phyloP scores from a whole-genome alignment of 2,113 vertebrate genomes.

The Antidorcas marsupialis region DNA sequence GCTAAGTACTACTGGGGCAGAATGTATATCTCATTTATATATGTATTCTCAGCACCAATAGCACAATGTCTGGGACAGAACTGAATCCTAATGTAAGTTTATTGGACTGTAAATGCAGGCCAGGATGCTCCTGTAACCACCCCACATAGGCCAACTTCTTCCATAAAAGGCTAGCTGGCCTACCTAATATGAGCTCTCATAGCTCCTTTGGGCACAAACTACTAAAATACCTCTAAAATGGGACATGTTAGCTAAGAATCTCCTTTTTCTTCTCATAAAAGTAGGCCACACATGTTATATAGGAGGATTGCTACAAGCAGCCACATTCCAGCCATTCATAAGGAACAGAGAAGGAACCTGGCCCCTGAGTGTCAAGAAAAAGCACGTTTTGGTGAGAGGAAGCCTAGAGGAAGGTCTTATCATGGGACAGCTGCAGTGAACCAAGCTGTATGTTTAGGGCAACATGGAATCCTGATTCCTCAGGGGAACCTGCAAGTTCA shows the following conservation, averaged over 20 bases:
- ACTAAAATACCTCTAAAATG: constrained; percentile 23
- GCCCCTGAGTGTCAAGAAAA: neutral
- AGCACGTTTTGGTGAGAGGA: neutral
- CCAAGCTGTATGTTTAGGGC: neutral
- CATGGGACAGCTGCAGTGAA: neutral
- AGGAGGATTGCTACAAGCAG: neutral
- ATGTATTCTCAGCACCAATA: neutral
- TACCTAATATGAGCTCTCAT: neutral
- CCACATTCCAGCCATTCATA: neutral
- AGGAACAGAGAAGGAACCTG: neutral
- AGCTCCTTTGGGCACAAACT: neutral
- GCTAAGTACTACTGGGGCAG: neutral
- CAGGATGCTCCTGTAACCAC: neutral
- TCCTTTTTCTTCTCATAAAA: constrained; percentile 41
- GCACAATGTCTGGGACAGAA: neutral
- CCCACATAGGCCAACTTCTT: neutral
- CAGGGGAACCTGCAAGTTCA: neutral
- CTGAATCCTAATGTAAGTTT: neutral
- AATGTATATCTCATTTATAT: neutral
- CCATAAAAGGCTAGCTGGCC: neutral
- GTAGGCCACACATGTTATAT: neutral
- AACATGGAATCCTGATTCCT: neutral
- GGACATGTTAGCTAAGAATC: neutral
- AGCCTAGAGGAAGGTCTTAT: neutral
- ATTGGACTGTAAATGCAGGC: neutral